phyloP scores from a whole-genome alignment of 2,888 invertebrate species.

The Orchesella flavescens region DNA sequence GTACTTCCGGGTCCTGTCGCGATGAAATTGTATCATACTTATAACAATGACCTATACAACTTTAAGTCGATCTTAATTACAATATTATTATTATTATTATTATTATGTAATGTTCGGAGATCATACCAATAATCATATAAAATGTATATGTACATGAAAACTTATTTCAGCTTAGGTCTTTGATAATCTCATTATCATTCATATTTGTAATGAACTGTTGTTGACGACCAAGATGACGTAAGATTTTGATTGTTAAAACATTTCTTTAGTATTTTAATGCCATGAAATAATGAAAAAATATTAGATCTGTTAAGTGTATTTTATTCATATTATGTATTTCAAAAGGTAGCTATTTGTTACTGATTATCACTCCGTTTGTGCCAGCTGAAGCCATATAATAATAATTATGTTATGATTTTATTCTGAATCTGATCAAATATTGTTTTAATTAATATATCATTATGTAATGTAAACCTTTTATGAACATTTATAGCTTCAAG shows the following conservation, averaged over 20 bases:
- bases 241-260: slow-evolving; percentile 17
- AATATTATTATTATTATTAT: slow-evolving; percentile 3
- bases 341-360: slow-evolving; percentile 20
- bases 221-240: slow-evolving; percentile 51
- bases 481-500: background rate
- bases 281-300: background rate
- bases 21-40: slow-evolving; percentile 27
- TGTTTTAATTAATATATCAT: background rate
- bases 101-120: slow-evolving; percentile 21
- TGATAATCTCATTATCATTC: slow-evolving; percentile 39
- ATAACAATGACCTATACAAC: slow-evolving; percentile 20
- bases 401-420: background rate
- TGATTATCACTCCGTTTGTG: slow-evolving; percentile 22
- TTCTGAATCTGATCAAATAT: background rate
- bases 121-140: slow-evolving; percentile 19
- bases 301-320: too few species aligned
- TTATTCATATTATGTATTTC: background rate
- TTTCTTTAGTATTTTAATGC: slow-evolving; percentile 11
- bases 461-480: background rate
- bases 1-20: slow-evolving; percentile 54
- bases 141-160: slow-evolving; percentile 33
- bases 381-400: slow-evolving; percentile 44
- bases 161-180: slow-evolving; percentile 29
- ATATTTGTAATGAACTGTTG: slow-evolving; percentile 48
- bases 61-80: slow-evolving; percentile 26